phyloP scores from a whole-genome alignment of 2,113 vertebrate species.

The Nibea coibor region DNA sequence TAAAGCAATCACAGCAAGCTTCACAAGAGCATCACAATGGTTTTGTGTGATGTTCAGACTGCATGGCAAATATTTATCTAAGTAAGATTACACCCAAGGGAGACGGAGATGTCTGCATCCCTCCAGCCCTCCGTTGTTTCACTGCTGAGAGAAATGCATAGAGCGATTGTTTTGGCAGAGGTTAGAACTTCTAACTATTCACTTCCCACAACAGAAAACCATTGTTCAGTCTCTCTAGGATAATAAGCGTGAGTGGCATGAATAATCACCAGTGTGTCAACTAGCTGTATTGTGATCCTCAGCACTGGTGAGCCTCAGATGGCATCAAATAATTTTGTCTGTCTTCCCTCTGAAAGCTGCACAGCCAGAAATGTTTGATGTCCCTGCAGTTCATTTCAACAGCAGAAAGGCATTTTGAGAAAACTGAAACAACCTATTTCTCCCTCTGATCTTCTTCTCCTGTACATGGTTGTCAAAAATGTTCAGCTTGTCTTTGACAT shows the following conservation, averaged over 20 bases:
- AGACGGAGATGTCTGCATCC: conserved; percentile 64
- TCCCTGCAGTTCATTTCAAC: conserved; percentile 71
- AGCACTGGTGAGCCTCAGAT: conserved; percentile 68
- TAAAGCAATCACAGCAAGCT: conserved; percentile 60
- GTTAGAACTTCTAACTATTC: conserved; percentile 66
- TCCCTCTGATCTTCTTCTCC: conserved; percentile 76
- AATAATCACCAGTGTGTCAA: conserved; percentile 76
- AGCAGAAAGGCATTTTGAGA: conserved; percentile 68
- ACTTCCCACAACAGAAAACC: conserved; percentile 67
- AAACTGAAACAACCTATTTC: conserved; percentile 76
- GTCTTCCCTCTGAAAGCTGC: conserved; percentile 64
- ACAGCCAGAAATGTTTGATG: conserved; percentile 70
- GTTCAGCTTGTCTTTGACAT: conserved; percentile 92
- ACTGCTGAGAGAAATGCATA: conserved; percentile 56
- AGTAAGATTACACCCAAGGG: conserved; percentile 72
- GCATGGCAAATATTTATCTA: conserved; percentile 78
- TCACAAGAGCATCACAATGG: conserved; percentile 59
- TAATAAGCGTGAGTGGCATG: conserved; percentile 73
- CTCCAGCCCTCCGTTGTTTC: conserved; percentile 53
- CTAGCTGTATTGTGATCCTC: conserved; percentile 70
- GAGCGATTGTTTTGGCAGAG: conserved; percentile 64
- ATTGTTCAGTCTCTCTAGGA: conserved; percentile 70
- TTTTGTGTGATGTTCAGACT: conserved; percentile 72
- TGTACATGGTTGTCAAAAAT: conserved; percentile 91
- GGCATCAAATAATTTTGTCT: conserved; percentile 73